These are phyloP conservation scores for Zaprionus tsacasi DNA, from an alignment of 1,140 invertebrate species.

Conservation along the genomic window DNA sequence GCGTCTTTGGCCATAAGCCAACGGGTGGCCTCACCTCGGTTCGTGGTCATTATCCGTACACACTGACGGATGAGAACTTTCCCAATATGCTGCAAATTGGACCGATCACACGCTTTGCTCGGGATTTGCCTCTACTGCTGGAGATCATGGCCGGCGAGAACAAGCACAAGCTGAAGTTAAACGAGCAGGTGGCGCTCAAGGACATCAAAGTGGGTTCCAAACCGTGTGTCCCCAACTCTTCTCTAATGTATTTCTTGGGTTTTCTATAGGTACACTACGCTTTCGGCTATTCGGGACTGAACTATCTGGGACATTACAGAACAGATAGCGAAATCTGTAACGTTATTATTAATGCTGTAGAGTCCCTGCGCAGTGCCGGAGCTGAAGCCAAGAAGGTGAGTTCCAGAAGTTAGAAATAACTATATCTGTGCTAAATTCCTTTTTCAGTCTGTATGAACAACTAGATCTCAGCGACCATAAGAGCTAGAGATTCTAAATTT, in stretches of 20 bases:
- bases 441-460: too few species aligned
- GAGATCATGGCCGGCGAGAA: conserved; percentile 86
- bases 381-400: conserved; percentile 65
- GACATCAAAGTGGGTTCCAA: conserved; percentile 85
- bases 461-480: too few species aligned
- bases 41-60: conserved; percentile 86
- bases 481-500: too few species aligned
- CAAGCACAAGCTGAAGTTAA: conserved; percentile 80
- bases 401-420: not conserved
- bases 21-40: conserved; percentile 87
- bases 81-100: conserved; percentile 86
- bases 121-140: conserved; percentile 90
- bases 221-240: too few species aligned
- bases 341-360: conserved; percentile 55
- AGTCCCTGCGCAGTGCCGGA: conserved; percentile 59
- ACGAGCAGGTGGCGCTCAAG: conserved; percentile 86
- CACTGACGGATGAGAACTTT: conserved; percentile 52
- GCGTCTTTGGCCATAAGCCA: conserved; percentile 95
- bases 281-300: conserved; percentile 88
- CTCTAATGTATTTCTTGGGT: not conserved
- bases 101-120: conserved; percentile 91
- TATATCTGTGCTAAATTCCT: too few species aligned
- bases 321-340: conserved; percentile 57
- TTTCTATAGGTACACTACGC: conserved; percentile 85
- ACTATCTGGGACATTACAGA: conserved; percentile 87